Base-by-base conservation (phyloP, 2,113 vertebrate species). In the Halcyon senegalensis region DNA sequence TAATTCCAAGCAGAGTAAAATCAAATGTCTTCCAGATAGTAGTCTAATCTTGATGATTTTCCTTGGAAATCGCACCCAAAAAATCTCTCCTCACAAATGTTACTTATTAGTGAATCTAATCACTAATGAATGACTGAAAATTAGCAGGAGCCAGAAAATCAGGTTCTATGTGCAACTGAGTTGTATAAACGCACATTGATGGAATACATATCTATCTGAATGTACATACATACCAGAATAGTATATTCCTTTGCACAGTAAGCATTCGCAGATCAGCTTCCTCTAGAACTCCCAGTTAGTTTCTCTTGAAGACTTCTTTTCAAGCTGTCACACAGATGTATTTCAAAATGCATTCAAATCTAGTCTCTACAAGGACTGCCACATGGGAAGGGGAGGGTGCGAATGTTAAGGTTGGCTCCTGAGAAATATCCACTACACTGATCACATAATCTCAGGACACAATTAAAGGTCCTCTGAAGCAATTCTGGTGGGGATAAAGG, bases 1-100 rank as follows among this genome's bases (percentile, higher is more conserved):
- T 70, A 82, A 94, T 91, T 94, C 66, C 58, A 89, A 93, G 81
- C 33, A 50, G 6, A 86, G 8, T 50, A 63, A 92, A 92, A 79
- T 33, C 79, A 87, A 95, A 87, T 41, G 24, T 24, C 39, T 78
- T 68, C 39, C 53, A 84, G 28, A 39, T 8, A 80, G 28, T 7
- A 81, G 14, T 9, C 84, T 51, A 51, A 90, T 72, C 33, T 56
- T 75, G 25, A 13, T 44, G 16, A 70, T 78, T 64, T 88, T 75
- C 55, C 48, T 62, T 68, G 35, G 31, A 92, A 81, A 48, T 13
- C 69, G 35, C 25, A 74, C 35, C 48, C 33, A 46, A 83, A 87
- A 87, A 89, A 92, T 37, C 17, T 60, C 30, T 86, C 28, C 20
- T 43, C 27, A 46, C 8, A 73, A 53, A 48, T 48, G 6, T 46